Conservation (phyloP, 2,113 vertebrate species). For the Syngnathus typhle region DNA sequence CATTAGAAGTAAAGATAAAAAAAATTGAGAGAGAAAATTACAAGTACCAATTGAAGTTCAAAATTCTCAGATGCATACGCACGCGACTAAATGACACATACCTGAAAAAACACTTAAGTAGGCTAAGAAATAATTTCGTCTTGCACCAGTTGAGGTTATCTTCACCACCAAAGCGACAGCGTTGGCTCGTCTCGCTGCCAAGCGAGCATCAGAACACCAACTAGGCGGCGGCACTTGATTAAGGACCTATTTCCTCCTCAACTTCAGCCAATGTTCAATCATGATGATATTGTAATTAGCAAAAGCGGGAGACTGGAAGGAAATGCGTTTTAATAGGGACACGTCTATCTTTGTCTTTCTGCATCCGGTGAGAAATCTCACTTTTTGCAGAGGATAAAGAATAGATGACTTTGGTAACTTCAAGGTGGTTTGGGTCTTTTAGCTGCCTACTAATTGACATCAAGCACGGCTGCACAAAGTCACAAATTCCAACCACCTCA, state of each 20-base stretch:
- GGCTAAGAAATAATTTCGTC: too few species aligned
- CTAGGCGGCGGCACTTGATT: slow-evolving; percentile 63
- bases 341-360: too few species aligned
- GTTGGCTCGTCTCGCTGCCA: slow-evolving; percentile 34
- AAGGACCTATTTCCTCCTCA: slow-evolving; percentile 65
- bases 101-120: not conserved
- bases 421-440: too few species aligned
- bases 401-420: too few species aligned
- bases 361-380: too few species aligned
- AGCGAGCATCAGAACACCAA: slow-evolving; percentile 51
- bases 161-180: not conserved
- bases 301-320: slow-evolving; percentile 41
- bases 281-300: slow-evolving; percentile 65
- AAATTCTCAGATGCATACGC: too few species aligned
- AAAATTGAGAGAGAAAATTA: too few species aligned
- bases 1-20: too few species aligned
- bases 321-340: not conserved
- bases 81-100: not conserved
- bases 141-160: too few species aligned
- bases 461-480: not conserved
- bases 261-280: slow-evolving; percentile 68
- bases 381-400: too few species aligned
- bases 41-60: too few species aligned
- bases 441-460: too few species aligned
- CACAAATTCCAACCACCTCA: slow-evolving; percentile 38